Base-by-base conservation (phyloP, 2,888 invertebrate species). In the Theretra japonica region DNA sequence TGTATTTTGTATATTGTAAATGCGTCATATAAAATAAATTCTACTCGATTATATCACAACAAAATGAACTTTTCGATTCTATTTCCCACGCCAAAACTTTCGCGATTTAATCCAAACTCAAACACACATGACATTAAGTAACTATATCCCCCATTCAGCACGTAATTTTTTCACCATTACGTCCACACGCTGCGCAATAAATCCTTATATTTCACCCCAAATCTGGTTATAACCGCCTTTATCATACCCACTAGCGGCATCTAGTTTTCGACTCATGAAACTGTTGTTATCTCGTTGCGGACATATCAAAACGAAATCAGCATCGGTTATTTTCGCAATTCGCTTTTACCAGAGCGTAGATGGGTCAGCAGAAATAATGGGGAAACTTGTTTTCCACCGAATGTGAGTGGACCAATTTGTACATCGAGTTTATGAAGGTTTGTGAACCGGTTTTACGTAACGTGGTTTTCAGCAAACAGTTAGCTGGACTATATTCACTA, bases 261-360 rank as follows among this genome's bases (percentile, higher is more conserved):
- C 84, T 85, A 86, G 84, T 80, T 82, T 82, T 83, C 82, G 83
- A 86, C 86, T 92, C 88, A 91, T 92, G 86, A 92, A 92, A 91
- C 86, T 86, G 85, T 85, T 88, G 91, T 93, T 91, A 93, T 92
- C 88, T 86, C 82, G 76, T 83, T 82, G 87, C 81, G 89, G 88
- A 89, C 86, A 86, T 91, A 93, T 94, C 92, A 92, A 94, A 94
- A 89, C 82, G 86, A 89, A 92, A 93, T 94, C 92, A 93, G 88
- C 92, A 91, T 92, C 86, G 88, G 89, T 91, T 92, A 92, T 90
- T 90, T 88, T 86, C 84, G 82, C 87, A 90, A 65, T 48, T 65
- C 65, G 41, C 92, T 90, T 92, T 91, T 92, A 90, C 92, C 91
- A 91, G 87, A 83, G 70, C 74, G 79, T 84, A 83, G 88, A 87